Evolutionary conservation across 2,888 invertebrate species (phyloP), one percentile per base, ranked within the genome.

Genomic region (Cryptocheilus praepositus): DNA sequence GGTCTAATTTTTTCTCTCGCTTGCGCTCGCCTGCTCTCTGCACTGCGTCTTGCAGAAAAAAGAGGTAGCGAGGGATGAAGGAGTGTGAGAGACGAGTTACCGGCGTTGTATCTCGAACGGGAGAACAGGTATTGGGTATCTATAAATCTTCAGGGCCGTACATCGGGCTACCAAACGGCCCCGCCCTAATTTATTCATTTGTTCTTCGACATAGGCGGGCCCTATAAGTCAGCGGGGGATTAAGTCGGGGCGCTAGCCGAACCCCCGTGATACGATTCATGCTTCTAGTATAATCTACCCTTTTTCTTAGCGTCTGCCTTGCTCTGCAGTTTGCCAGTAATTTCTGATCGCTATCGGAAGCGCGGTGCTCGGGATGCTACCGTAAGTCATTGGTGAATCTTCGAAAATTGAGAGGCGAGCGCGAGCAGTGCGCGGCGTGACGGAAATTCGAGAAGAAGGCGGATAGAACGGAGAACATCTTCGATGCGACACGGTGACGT

Each of bases 171-270:
- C 85, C 82, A 85, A 81, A 79, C 84, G 77, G 80, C 85, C 84
- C 85, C 86, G 86, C 86, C 85, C 85, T 85, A 85, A 85, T 85
- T 85, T 85, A 85, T 86, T 86, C 85, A 86, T 85, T 86, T 85
- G 84, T 86, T 86, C 83, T 85, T 86, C 82, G 69, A 80, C 83
- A 80, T 80, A 79, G 81, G 81, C 79, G 79, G 80, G 77, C 77
- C 79, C 81, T 80, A 85, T 84, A 85, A 85, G 83, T 86, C 86
- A 83, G 80, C 77, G 69, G 78, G 79, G 81, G 83, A 85, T 85
- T 84, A 84, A 85, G 82, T 76, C 74, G 64, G 76, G 73, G 68
- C 18, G 49, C 49, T 77, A 73, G 69, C 59, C 71, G 70, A 72
- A 66, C 71, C 73, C 55, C 46, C 55, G 62, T 59, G 59, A 36